Percentiles rank a stretch among this genome's conserved stretches.
These are phyloP conservation scores for Ceratotherium simum DNA, from an alignment of 2,113 vertebrate genomes.

Conservation along the genomic window DNA sequence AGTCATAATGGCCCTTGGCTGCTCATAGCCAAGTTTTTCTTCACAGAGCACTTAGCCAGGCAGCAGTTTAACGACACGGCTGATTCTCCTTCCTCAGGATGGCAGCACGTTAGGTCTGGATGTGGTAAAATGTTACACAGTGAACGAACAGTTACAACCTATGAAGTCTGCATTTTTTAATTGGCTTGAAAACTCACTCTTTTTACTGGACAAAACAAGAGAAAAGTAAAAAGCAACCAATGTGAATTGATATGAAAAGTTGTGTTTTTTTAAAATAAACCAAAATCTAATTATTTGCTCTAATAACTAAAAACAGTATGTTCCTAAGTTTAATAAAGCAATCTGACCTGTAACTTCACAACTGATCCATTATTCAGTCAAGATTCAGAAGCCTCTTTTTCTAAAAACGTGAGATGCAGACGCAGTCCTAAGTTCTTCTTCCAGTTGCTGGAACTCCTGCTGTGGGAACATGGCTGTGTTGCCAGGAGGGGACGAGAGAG, in stretches of 20 bases:
- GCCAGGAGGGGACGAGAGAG: slow-evolving; percentile 70
- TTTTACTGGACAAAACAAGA: neutral
- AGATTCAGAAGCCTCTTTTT: slow-evolving; percentile 54
- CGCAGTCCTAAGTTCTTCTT: slow-evolving; percentile 17
- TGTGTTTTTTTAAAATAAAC: neutral
- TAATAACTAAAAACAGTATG: neutral
- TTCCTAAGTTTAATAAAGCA: neutral
- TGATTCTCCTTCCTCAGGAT: neutral
- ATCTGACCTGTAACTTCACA: neutral
- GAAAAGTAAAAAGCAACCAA: neutral
- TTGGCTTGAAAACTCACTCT: neutral
- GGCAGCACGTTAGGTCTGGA: neutral
- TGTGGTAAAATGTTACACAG: neutral
- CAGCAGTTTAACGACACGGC: neutral
- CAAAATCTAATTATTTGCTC: neutral
- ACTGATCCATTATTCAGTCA: neutral
- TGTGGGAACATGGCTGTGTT: slow-evolving; percentile 41
- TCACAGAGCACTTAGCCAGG: slow-evolving; percentile 60
- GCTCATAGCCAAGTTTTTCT: neutral
- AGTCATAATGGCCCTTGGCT: slow-evolving; percentile 44
- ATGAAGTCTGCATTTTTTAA: neutral
- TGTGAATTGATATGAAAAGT: neutral
- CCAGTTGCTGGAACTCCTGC: slow-evolving; percentile 33
- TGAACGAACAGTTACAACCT: neutral
- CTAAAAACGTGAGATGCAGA: slow-evolving; percentile 46